phyloP scores from a whole-genome alignment of 2,113 vertebrate genomes.

The Coryphaenoides rupestris region DNA sequence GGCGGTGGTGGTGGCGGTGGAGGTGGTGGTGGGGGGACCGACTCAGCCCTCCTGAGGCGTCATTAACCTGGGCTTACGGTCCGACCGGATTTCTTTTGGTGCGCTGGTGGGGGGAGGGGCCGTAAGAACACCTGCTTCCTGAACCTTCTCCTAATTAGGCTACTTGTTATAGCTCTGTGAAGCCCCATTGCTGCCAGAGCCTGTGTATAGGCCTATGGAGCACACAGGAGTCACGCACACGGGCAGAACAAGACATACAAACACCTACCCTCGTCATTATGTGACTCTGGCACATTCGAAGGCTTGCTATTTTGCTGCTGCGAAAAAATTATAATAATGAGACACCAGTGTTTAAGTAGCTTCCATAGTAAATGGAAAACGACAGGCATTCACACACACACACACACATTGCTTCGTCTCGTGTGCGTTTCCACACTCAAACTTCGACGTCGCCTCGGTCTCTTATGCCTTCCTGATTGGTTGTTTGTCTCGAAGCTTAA shows the following conservation, averaged over 20 bases:
- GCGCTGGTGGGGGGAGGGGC: constrained; percentile 22
- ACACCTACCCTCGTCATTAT: constrained; percentile 60
- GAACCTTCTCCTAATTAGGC: constrained; percentile 68
- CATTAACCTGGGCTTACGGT: constrained; percentile 77
- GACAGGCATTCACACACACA: constrained; percentile 8
- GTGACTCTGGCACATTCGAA: constrained; percentile 46
- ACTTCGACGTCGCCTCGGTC: constrained; percentile 41
- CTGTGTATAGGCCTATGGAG: constrained; percentile 31
- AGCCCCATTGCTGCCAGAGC: constrained; percentile 46
- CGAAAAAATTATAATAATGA: constrained; percentile 73
- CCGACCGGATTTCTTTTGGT: constrained; percentile 52
- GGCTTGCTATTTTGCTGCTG: constrained; percentile 47
- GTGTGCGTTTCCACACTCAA: constrained; percentile 40
- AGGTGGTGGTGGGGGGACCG: neutral
- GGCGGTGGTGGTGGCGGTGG: too few species aligned
- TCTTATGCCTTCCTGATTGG: constrained; percentile 52
- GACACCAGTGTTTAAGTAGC: constrained; percentile 66
- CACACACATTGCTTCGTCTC: constrained; percentile 26
- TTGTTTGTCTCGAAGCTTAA: constrained; percentile 52
- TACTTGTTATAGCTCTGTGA: constrained; percentile 66
- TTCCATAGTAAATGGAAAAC: constrained; percentile 34
- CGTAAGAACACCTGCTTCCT: constrained; percentile 40
- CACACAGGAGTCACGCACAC: constrained; percentile 20
- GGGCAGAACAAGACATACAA: constrained; percentile 30
- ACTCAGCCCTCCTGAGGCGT: constrained; percentile 67